phyloP scores from a whole-genome alignment of 2,797 vertebrate species.

The Falco berigora region DNA sequence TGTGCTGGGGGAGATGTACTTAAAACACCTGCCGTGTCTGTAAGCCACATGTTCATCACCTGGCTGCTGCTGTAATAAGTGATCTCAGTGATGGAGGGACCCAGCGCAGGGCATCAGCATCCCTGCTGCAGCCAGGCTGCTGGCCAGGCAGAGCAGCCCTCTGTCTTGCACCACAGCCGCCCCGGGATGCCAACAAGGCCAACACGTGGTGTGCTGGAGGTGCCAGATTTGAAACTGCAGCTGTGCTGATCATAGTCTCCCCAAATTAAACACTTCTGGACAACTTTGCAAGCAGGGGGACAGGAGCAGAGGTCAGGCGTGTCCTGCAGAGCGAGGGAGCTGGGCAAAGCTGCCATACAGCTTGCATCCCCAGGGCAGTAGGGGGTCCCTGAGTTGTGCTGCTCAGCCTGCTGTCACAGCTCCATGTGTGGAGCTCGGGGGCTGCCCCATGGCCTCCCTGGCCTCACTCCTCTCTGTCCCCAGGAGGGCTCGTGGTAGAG shows the following conservation, averaged over 20 bases:
- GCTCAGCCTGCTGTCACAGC: neutral
- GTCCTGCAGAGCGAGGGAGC: accelerated
- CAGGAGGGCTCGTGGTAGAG: neutral
- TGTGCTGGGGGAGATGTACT: neutral
- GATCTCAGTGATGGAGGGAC: neutral
- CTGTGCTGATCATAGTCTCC: neutral
- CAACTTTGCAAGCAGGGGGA: neutral
- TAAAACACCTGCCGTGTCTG: accelerated
- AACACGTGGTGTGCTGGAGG: accelerated
- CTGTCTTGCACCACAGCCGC: neutral
- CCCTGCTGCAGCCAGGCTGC: neutral
- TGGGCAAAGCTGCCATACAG: accelerated
- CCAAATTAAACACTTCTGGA: neutral
- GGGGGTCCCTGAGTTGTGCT: neutral
- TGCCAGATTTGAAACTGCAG: neutral
- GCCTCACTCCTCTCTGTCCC: neutral
- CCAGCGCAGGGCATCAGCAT: neutral
- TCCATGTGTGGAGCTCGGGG: accelerated
- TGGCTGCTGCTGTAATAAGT: neutral
- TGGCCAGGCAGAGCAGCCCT: neutral
- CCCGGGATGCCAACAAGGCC: accelerated
- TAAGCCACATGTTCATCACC: neutral
- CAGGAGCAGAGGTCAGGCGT: neutral
- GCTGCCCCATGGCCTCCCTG: neutral
- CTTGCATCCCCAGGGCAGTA: neutral